Conservation (phyloP, 1,140 invertebrate species). For the Drepana arcuata region DNA sequence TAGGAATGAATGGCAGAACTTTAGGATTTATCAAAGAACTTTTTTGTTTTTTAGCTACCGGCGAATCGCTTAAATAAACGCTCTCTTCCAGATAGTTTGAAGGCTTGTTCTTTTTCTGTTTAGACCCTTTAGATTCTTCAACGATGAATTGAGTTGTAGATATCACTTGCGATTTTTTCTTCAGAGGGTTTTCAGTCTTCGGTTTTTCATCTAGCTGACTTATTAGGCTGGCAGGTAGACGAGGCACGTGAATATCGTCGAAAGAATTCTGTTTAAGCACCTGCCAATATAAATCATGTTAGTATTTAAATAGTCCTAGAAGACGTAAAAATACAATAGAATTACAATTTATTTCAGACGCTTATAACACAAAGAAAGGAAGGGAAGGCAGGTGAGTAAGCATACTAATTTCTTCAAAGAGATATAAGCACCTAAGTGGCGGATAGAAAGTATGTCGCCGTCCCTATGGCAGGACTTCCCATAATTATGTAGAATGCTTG, state of each 20-base stretch:
- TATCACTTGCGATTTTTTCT: slow-evolving; percentile 25
- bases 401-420: too few relatives aligned
- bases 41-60: slow-evolving; percentile 28
- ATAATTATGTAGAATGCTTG: too few relatives aligned
- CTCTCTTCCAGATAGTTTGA: slow-evolving; percentile 59
- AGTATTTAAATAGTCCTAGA: too few relatives aligned
- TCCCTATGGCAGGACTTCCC: too few relatives aligned
- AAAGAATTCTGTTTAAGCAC: slow-evolving; percentile 31
- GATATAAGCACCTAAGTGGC: too few relatives aligned
- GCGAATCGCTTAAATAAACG: slow-evolving; percentile 39
- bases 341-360: too few relatives aligned
- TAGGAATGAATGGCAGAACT: slow-evolving; percentile 53
- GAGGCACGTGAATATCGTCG: slow-evolving; percentile 34
- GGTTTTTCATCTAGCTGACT: slow-evolving; percentile 41
- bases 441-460: too few relatives aligned
- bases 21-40: slow-evolving; percentile 32
- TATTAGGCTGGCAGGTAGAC: slow-evolving; percentile 34
- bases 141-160: slow-evolving; percentile 45
- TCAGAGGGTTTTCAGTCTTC: slow-evolving; percentile 5
- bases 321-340: too few relatives aligned
- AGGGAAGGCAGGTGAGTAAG: too few relatives aligned
- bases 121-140: slow-evolving; percentile 29
- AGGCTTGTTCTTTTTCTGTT: slow-evolving; percentile 36
- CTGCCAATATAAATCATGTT: too few relatives aligned
- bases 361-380: too few relatives aligned